Conservation (phyloP, 2,113 vertebrate species). For the Pituophis catenifer region DNA sequence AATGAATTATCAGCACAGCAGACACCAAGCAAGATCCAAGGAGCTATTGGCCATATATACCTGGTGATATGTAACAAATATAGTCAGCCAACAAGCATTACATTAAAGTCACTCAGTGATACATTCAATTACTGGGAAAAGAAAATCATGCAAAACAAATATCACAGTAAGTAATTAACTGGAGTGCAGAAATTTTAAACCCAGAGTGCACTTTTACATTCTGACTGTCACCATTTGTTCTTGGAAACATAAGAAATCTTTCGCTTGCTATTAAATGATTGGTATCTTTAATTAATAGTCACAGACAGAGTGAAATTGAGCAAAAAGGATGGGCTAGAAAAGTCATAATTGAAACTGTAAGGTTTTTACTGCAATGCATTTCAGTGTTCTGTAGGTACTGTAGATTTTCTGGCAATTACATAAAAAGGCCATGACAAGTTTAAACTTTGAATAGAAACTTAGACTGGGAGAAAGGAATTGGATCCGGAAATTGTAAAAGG, state of each 20-base stretch:
- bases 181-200: slow-evolving; percentile 41
- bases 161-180: slow-evolving; percentile 51
- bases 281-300: slow-evolving; percentile 29
- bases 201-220: slow-evolving; percentile 23
- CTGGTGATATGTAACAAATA: slow-evolving; percentile 10
- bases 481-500: background rate
- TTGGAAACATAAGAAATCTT: slow-evolving; percentile 31
- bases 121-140: slow-evolving; percentile 47
- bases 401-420: background rate
- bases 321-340: slow-evolving; percentile 16
- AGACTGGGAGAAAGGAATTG: background rate
- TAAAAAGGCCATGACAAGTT: background rate
- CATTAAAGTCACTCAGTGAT: slow-evolving; percentile 3
- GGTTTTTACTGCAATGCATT: slow-evolving; percentile 4
- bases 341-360: background rate
- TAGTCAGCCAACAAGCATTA: slow-evolving; percentile 27
- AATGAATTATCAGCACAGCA: slow-evolving; percentile 6
- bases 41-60: background rate
- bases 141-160: slow-evolving; percentile 42
- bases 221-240: slow-evolving; percentile 27
- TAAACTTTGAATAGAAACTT: background rate
- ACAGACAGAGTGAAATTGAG: slow-evolving; percentile 14
- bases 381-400: background rate
- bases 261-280: slow-evolving; percentile 11
- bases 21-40: slow-evolving; percentile 16